Evolutionary conservation across 1,140 invertebrate species (phyloP).

Genomic region (Plodia interpunctella): DNA sequence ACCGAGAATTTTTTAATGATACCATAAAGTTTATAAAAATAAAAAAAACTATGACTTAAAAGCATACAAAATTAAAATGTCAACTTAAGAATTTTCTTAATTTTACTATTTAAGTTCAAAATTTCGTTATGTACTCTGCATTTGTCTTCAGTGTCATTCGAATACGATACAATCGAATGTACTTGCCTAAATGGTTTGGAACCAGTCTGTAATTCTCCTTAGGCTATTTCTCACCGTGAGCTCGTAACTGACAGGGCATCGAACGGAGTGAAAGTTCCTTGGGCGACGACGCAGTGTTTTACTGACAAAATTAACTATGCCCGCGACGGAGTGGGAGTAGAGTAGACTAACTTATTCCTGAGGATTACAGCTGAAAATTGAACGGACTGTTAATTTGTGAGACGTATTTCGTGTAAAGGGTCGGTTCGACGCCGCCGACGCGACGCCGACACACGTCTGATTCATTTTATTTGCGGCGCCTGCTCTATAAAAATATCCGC

Average conservation of each 20-base stretch:
- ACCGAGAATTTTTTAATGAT: no score
- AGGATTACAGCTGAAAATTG: slow-evolving; percentile 6
- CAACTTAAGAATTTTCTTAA: no score
- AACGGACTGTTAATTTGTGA: background rate
- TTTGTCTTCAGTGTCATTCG: background rate
- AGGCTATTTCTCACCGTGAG: slow-evolving; percentile 21
- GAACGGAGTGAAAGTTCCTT: slow-evolving; percentile 35
- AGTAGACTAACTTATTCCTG: background rate
- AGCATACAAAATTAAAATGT: no score
- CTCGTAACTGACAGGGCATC: slow-evolving; percentile 26
- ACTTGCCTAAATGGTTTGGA: background rate
- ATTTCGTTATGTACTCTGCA: no score
- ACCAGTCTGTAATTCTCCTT: background rate
- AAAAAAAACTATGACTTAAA: no score
- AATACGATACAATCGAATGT: background rate
- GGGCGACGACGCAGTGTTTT: slow-evolving; percentile 9
- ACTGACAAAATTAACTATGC: slow-evolving; percentile 20
- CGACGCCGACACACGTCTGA: slow-evolving; percentile 27
- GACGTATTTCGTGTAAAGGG: slow-evolving; percentile 3
- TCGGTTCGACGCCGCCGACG: slow-evolving; percentile 12
- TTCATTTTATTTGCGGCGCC: slow-evolving; percentile 45
- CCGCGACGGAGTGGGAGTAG: background rate
- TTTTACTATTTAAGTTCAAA: no score
- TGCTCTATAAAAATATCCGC: slow-evolving; percentile 59
- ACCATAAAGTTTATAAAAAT: no score